A percentile compares a stretch with the other conserved stretches of the same genome.
These are phyloP conservation scores for Rhizomys pruinosus DNA, from an alignment of 2,113 vertebrate species.

Conservation along the genomic window DNA sequence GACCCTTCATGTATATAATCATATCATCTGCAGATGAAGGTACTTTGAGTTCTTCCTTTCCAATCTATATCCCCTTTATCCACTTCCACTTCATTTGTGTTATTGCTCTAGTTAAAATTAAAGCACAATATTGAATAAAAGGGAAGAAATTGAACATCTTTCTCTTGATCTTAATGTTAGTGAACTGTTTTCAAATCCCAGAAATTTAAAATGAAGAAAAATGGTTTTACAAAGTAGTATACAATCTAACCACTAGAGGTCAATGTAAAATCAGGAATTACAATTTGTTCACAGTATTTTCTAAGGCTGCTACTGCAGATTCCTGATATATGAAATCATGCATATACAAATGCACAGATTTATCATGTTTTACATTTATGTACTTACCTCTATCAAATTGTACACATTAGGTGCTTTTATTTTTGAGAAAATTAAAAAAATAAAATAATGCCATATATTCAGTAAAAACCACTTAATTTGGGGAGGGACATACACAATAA, in stretches of 20 bases:
- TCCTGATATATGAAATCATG: background rate
- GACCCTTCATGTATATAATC: too few species aligned
- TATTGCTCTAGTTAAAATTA: too few species aligned
- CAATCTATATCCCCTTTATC: too few species aligned
- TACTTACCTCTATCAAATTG: background rate
- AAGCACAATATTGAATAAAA: too few species aligned
- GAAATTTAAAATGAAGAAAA: slow-evolving; percentile 10
- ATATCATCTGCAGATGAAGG: too few species aligned
- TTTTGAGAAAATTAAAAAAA: background rate
- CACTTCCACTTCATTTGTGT: too few species aligned
- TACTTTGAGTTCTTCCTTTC: too few species aligned
- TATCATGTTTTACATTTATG: background rate
- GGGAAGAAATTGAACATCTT: too few species aligned
- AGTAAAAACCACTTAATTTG: background rate
- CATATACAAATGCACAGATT: background rate
- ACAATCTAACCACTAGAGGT: slow-evolving; percentile 77
- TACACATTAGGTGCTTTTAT: background rate
- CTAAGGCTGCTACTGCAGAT: background rate
- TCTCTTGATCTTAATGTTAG: background rate
- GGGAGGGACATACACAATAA: background rate
- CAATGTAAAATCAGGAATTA: slow-evolving; percentile 85
- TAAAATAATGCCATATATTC: background rate
- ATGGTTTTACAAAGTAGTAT: slow-evolving; percentile 30
- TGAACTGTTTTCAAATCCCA: background rate
- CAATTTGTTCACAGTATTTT: background rate